Conservation (phyloP, 2,797 vertebrate genomes). For the Hafferia zeledoni region DNA sequence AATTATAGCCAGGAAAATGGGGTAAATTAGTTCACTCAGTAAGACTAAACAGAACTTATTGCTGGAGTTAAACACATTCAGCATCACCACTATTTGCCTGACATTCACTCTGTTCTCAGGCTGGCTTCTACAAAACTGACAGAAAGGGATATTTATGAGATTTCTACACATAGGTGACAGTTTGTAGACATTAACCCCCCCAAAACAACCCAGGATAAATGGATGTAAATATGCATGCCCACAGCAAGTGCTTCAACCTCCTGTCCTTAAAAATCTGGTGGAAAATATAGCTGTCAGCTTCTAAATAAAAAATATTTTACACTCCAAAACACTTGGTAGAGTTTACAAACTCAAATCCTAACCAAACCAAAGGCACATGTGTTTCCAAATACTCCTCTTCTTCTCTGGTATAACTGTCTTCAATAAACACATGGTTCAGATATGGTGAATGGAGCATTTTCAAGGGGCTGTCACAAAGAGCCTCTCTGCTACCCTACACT, state of each 20-base stretch:
- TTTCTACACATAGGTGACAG: neutral
- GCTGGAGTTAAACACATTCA: neutral
- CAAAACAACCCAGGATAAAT: neutral
- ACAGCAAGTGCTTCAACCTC: fast-evolving
- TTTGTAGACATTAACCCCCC: neutral
- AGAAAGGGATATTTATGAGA: neutral
- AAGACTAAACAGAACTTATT: neutral
- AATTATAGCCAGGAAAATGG: neutral
- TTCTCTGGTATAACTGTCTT: neutral
- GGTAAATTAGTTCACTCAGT: neutral
- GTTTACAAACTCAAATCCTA: neutral
- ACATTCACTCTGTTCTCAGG: neutral
- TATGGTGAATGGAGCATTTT: neutral
- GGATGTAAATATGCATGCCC: neutral
- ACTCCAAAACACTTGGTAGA: neutral
- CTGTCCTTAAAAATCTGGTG: neutral
- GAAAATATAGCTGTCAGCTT: neutral
- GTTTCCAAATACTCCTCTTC: neutral
- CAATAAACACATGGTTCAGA: neutral
- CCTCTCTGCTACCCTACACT: neutral
- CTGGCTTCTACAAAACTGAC: neutral
- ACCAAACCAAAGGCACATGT: neutral
- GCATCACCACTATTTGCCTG: neutral
- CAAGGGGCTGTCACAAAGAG: neutral
- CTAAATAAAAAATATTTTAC: neutral